Evolutionary conservation across 2,797 vertebrate genomes (phyloP), one percentile per base, ranked within the genome.

Genomic region (Danio aesculapii): DNA sequence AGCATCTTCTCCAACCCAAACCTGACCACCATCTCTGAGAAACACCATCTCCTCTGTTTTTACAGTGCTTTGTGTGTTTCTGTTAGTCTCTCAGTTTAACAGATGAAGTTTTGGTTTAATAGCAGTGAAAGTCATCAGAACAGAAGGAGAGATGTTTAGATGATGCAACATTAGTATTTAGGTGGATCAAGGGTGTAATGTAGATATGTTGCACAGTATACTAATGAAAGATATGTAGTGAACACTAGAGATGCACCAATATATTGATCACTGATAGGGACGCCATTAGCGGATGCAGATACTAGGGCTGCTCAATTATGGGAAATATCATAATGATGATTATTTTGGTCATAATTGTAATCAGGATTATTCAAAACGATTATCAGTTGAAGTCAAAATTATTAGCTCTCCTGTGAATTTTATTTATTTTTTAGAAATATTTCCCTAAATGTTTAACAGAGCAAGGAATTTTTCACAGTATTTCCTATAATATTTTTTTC

Each of bases 1-100:
- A 55, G 41, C 68, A 71, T 55, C 50, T 55, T 21, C 68, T 41
- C 30, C 12, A 43, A 44, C 50, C 39, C 73, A 46, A 53, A 19
- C 46, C 49, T 57, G 62, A 30, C 49, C 62, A 57, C 43, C 21
- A 53, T 57, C 13, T 10, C 6, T 30, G 55, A 50, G 3, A 67
- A 77, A 77, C 30, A 16, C n/a, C n/a, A n/a, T n/a, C n/a, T n/a
- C 9, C 0, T 13, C 62, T 77, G 62, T 16, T 55, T 41, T 71
- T n/a, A 55, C 41, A 41, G 14, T 19, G 69, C 69, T 8, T 52
- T 55, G 50, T 55, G 39, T 43, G 50, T 55, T 71, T 70, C 5
- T 44, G 16, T 17, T 43, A 55, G 6, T 55, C 50, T 30, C 69
- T 55, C 10, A 17, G 16, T 41, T 55, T 43, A 16, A 71, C 12